Conservation (phyloP, 1,140 invertebrate genomes). For the Anastatus disparis region DNA sequence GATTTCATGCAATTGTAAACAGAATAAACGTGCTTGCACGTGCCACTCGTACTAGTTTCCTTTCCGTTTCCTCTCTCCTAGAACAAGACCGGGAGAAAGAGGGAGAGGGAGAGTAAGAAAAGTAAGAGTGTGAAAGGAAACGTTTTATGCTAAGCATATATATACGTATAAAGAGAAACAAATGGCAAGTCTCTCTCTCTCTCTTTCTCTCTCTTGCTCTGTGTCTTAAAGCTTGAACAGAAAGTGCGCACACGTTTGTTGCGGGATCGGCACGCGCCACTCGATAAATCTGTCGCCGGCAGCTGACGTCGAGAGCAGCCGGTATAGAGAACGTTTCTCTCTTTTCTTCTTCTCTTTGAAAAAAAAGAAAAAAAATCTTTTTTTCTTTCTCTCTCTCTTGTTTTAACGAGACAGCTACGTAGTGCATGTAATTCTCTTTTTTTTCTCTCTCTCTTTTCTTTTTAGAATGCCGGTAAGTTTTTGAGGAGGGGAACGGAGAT, state of each 20-base stretch:
- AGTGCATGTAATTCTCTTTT: too few relatives aligned
- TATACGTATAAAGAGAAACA: too few relatives aligned
- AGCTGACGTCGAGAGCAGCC: constrained; percentile 64
- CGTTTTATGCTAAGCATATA: too few relatives aligned
- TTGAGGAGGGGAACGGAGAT: not conserved
- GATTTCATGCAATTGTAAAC: too few relatives aligned
- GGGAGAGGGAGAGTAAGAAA: too few relatives aligned
- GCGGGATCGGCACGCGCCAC: constrained; percentile 66
- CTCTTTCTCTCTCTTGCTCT: constrained; percentile 18
- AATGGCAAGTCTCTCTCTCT: not conserved
- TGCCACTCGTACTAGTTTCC: constrained; percentile 16
- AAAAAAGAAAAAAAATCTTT: too few relatives aligned
- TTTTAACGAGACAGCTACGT: too few relatives aligned
- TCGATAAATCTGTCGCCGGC: constrained; percentile 68
- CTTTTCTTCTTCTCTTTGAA: not conserved
- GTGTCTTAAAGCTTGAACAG: constrained; percentile 16
- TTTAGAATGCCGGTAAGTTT: not conserved
- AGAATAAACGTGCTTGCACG: too few relatives aligned
- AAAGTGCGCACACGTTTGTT: constrained; percentile 36
- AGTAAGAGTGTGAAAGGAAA: too few relatives aligned
- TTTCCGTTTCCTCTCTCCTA: constrained; percentile 24
- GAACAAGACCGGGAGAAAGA: too few relatives aligned
- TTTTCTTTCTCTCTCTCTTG: too few relatives aligned
- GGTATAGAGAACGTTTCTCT: constrained; percentile 42
- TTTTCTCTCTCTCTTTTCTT: too few relatives aligned